These are phyloP conservation scores for Drosophila mulleri DNA, from an alignment of 2,888 invertebrate genomes.

Conservation along the genomic window DNA sequence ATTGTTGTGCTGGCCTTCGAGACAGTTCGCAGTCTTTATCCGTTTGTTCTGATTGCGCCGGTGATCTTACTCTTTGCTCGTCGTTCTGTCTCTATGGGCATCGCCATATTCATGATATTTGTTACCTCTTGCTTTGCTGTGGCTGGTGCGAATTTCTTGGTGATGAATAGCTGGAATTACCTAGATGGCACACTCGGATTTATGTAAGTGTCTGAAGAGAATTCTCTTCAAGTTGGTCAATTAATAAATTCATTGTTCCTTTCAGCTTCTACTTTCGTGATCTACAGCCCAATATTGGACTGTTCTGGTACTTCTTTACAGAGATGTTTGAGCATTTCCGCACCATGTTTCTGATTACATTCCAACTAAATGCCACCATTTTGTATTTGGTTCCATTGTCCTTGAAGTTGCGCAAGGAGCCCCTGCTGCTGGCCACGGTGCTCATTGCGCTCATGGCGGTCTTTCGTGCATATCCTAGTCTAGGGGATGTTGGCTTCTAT, in stretches of 20 bases:
- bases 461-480: conserved; percentile 98
- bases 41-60: conserved; percentile 93
- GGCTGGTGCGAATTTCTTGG: conserved; percentile 85
- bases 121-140: conserved; percentile 56
- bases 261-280: conserved; percentile 94
- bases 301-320: conserved; percentile 99
- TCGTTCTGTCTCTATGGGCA: conserved; percentile 29
- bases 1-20: conserved; percentile 91
- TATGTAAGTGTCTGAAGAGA: conserved; percentile 88
- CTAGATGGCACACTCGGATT: conserved; percentile 92
- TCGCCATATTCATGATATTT: conserved; percentile 61
- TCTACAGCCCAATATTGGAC: conserved; percentile 97
- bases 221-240: neutral
- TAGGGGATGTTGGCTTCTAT: conserved; percentile 97
- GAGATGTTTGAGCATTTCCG: conserved; percentile 99
- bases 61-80: conserved; percentile 87
- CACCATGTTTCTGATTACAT: conserved; percentile 96
- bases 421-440: conserved; percentile 92
- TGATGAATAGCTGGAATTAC: conserved; percentile 89
- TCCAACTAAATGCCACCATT: conserved; percentile 97
- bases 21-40: conserved; percentile 93
- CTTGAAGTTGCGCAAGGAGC: conserved; percentile 91
- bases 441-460: conserved; percentile 93
- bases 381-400: conserved; percentile 96
- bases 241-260: conserved; percentile 65